Evolutionary conservation across 2,888 invertebrate genomes (phyloP).

Genomic region (Cerceris rybyensis): DNA sequence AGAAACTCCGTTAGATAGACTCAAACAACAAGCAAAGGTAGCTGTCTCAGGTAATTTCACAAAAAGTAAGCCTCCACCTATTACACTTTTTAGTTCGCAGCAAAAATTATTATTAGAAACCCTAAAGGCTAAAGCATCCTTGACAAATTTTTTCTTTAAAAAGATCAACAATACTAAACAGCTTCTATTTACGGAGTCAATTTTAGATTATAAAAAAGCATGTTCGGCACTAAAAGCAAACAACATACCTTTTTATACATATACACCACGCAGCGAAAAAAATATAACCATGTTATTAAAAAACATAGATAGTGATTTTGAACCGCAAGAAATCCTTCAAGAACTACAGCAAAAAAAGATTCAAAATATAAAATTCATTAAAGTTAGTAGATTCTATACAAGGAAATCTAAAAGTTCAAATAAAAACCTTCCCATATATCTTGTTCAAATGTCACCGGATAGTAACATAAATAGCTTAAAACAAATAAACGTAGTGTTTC

Average conservation of each 20-base stretch:
- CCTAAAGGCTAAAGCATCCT: no score
- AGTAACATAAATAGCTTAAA: background rate
- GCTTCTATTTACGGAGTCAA: background rate
- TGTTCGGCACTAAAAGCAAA: background rate
- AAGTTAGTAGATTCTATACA: background rate
- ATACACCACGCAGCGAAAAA: background rate
- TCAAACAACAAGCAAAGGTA: no score
- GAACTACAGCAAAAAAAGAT: background rate
- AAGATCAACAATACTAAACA: background rate
- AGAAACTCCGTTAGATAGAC: no score
- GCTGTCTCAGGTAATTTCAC: no score
- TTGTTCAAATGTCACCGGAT: background rate
- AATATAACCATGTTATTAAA: background rate
- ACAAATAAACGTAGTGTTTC: no score
- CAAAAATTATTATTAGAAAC: no score
- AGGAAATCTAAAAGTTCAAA: background rate
- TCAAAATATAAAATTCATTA: background rate
- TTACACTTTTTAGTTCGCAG: no score
- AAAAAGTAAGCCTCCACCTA: no score
- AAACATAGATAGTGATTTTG: background rate
- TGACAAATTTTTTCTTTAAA: background rate
- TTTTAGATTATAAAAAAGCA: background rate
- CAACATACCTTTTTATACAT: background rate
- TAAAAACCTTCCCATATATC: background rate
- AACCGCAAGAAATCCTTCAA: background rate